Base-by-base conservation (phyloP, 2,113 vertebrate genomes). In the Panthera tigris region DNA sequence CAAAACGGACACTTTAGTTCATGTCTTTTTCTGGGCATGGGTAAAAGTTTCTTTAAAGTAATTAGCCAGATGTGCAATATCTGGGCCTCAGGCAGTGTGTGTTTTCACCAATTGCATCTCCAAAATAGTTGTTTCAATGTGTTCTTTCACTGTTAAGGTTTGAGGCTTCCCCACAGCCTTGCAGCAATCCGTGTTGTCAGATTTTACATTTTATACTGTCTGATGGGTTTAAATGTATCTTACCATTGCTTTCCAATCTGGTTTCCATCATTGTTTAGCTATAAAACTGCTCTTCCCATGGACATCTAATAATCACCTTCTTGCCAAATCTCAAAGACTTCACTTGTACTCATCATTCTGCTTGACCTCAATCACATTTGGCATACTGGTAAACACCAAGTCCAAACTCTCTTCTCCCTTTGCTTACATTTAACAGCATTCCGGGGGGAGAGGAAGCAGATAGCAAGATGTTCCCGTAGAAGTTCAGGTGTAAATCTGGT, bases 181-280 rank as follows among this genome's bases (percentile, higher is more conserved):
- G 4, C 1, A 29, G 39, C 5, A 86, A 86, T 82, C 71, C 45
- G 8, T 69, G 3, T 11, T 94, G 68, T 95, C 41, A 39, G 41
- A 79, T 48, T 76, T 95, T 82, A 55, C 3, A 55, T 29, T 79
- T 95, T 41, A 71, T 74, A 57, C 68, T 92, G 29, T 81, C 79
- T 94, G 63, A 65, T 52, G 31, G 21, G 36, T 93, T 93, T 50
- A 71, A 97, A 76, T 90, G n/a, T 80, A 84, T 83, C 74, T 94
- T 84, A 95, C 94, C 89, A 78, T 76, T 79, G 82, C 89, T 74
- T 97, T 95, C 68, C 74, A 92, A 87, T 80, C 82, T 96, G 81
- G 92, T 96, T 98, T 94, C 83, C 79, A 95, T 87, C 89, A 36
- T 97, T 68, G 81, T 96, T 97, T 95, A 94, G 87, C 74, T 93